Conservation (phyloP, 64 coral and sea anemone genomes). For the Dendronephthya gigantea region DNA sequence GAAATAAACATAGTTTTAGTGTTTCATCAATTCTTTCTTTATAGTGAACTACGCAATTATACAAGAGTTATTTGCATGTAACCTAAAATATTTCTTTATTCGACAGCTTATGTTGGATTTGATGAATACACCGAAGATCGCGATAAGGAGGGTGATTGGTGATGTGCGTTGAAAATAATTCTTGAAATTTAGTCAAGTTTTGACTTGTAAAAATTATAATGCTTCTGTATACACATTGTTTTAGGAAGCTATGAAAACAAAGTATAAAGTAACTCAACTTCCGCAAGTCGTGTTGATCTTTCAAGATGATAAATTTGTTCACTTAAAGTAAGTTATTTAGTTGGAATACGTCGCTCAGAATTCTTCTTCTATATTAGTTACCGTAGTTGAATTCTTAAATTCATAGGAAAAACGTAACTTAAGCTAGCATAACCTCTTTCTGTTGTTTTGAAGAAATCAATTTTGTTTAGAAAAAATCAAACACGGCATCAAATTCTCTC, state of each 20-base stretch:
- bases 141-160: background rate
- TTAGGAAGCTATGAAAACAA: background rate
- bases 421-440: background rate
- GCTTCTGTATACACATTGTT: too few relatives aligned
- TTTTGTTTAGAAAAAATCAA: background rate
- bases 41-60: background rate
- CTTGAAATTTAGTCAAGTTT: background rate
- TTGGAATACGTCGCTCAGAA: too few relatives aligned
- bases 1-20: background rate
- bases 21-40: too few relatives aligned
- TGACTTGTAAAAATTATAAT: too few relatives aligned
- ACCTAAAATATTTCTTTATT: background rate
- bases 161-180: background rate
- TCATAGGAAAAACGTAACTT: too few relatives aligned
- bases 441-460: background rate
- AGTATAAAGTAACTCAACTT: background rate
- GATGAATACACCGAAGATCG: background rate
- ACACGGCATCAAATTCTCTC: background rate
- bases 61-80: too few relatives aligned
- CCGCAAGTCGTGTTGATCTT: background rate
- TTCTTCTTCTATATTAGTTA: too few relatives aligned
- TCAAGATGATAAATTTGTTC: background rate
- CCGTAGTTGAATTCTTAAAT: too few relatives aligned
- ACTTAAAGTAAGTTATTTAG: conserved; percentile 1
- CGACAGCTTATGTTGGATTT: background rate